Evolutionary conservation across 2,888 invertebrate genomes (phyloP).

Genomic region (Cremastinae sp.): DNA sequence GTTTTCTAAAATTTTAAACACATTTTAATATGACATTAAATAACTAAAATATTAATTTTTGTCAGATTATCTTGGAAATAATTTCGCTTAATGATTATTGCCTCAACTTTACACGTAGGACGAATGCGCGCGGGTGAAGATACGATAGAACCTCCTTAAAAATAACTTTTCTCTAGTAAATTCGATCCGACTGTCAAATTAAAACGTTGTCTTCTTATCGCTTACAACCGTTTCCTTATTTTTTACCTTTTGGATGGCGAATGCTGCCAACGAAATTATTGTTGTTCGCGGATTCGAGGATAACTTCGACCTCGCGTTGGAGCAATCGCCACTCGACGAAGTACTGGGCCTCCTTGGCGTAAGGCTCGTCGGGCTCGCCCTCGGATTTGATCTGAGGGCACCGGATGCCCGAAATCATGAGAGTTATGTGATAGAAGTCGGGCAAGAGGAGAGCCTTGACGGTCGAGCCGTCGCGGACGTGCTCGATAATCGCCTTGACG

Average conservation of each 20-base stretch:
- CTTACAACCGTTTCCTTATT: too few relatives aligned
- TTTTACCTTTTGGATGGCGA: conserved; percentile 89
- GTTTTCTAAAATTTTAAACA: too few relatives aligned
- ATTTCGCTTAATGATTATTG: too few relatives aligned
- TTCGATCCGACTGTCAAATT: too few relatives aligned
- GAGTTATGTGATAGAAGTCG: conserved; percentile 93
- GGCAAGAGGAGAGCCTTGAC: conserved; percentile 95
- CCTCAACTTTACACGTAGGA: too few relatives aligned
- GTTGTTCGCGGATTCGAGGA: conserved; percentile 95
- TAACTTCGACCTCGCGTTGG: conserved; percentile 94
- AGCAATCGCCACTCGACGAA: conserved; percentile 95
- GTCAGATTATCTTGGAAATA: too few relatives aligned
- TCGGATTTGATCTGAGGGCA: conserved; percentile 87
- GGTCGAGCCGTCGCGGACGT: conserved; percentile 98
- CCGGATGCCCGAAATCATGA: conserved; percentile 97
- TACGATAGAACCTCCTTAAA: too few relatives aligned
- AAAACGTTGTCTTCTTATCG: too few relatives aligned
- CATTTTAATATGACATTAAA: too few relatives aligned
- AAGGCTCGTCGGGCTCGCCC: conserved; percentile 87
- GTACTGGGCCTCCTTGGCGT: conserved; percentile 95
- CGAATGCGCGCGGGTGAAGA: too few relatives aligned
- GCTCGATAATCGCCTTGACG: conserved; percentile 96
- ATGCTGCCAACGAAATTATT: conserved; percentile 97
- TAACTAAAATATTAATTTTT: too few relatives aligned
- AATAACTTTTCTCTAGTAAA: too few relatives aligned